Base-by-base conservation (phyloP, 2,113 vertebrate species). In the Montifringilla adamsi region DNA sequence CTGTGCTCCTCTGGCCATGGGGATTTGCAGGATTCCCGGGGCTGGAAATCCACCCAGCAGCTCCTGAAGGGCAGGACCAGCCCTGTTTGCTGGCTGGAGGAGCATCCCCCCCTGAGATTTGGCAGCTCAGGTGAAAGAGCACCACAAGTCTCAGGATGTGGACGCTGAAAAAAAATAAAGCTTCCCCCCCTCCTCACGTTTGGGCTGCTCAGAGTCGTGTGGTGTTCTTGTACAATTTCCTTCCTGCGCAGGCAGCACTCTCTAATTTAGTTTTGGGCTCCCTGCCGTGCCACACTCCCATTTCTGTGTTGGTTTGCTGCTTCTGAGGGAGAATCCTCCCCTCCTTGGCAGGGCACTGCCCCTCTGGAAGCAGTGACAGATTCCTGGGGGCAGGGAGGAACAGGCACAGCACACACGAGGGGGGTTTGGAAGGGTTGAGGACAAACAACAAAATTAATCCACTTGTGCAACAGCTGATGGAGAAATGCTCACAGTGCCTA, bases 191-290 rank as follows among this genome's bases (percentile, higher is more conserved):
- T 93, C 5, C 63, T 93, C 92, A 50, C 33, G 4, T 41, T 28
- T 1, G 26, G 59, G 94, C 72, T 89, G 88, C 82, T 31, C 53
- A 27, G 14, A 41, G 67, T 5, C 7, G 7, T 23, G 84, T 10
- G 83, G 93, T 55, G 84, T 7, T 90, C 39, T 91, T 26, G 73
- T 68, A 87, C 76, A 5, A 27, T 96, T 98, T 98, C 98, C 98
- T 98, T 97, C 98, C 97, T 98, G 97, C 96, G 15, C 81, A 26
- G 80, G 67, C 93, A 59, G 89, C 70, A 33, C 56, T 43, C 64
- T 41, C 90, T 89, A 72, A 94, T 95, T 98, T 96, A 74, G 93
- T 95, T 98, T 97, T 91, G 95, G 95, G 5, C 67, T 84, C 9
- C 26, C 12, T 67, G 77, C 69, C 22, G 10, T 2, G 70, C 79